Evolutionary conservation across 2,888 invertebrate species (phyloP), one percentile per base, ranked within the genome.

Genomic region (Phorcus lineatus): DNA sequence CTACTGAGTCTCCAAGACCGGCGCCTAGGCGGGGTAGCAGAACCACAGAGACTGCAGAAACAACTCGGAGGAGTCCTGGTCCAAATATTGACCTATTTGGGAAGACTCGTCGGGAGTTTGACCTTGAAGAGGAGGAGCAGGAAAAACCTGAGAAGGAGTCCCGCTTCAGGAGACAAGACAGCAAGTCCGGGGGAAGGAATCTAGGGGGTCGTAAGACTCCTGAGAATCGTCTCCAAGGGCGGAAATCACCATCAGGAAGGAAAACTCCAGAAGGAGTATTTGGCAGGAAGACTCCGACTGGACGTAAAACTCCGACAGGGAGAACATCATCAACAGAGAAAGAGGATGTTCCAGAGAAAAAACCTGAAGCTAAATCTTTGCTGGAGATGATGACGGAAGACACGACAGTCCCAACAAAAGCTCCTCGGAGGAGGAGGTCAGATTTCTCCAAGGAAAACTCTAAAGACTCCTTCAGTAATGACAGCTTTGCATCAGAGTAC

Each of bases 381-480:
- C 75, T 84, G 19, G 84, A 81, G 31, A 80, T 84, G 57, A 67
- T 84, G 4, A 81, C 24, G 7, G 31, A 76, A 28, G 76, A 76
- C 36, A 28, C 54, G 9, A 31, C 36, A 11, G 19, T 47, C 74
- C 13, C 19, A 40, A 17, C 74, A 2, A 17, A 74, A 55, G 19
- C 53, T 22, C 52, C 19, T 19, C 47, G 76, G 54, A 55, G 54
- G 54, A 36, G 55, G 54, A 76, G 54, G 31, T n/a, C 31, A 24
- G 54, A 19, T 9, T 28, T 52, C 13, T 40, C 24, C 3, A 74
- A 74, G 22, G 40, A 31, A 6, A 52, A 57, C 24, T 84, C 86
- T 13, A 82, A 82, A 74, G 84, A 84, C 57, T 85, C 86, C 17
- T 84, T 87, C 36, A 82, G 84, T 52, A 85, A 84, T 24, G 86